phyloP scores from a whole-genome alignment of 2,888 invertebrate species.

The Cerceris ruficornis region DNA sequence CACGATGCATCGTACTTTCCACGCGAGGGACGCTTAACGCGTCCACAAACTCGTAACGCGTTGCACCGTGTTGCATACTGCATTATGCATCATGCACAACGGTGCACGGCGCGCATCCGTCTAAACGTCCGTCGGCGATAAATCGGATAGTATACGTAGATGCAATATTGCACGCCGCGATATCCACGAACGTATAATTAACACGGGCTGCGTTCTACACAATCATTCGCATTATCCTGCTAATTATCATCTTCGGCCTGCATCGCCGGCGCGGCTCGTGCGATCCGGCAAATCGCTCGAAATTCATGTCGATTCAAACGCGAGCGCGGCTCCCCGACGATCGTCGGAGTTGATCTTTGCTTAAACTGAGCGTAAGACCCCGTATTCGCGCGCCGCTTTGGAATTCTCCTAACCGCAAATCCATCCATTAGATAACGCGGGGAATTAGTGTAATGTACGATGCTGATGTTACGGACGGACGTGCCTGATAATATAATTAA shows the following conservation, averaged over 20 bases:
- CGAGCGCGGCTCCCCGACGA: conserved; percentile 20
- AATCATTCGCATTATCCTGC: conserved; percentile 54
- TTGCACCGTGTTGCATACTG: conserved; percentile 26
- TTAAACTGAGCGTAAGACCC: neutral
- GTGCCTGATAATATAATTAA: no score
- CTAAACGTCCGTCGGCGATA: conserved; percentile 57
- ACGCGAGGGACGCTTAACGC: conserved; percentile 21
- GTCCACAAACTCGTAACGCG: conserved; percentile 30
- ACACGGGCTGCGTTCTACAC: conserved; percentile 52
- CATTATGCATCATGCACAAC: conserved; percentile 54
- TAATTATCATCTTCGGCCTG: conserved; percentile 57
- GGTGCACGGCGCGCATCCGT: conserved; percentile 47
- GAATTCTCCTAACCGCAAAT: no score
- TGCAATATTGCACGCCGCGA: conserved; percentile 40
- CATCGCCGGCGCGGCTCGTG: conserved; percentile 32
- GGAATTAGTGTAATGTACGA: no score
- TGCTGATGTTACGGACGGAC: no score
- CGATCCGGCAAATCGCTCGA: conserved; percentile 33
- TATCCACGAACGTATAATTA: conserved; percentile 61
- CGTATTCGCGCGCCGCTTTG: no score
- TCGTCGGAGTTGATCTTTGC: conserved; percentile 11
- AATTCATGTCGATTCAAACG: conserved; percentile 32
- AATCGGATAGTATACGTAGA: conserved; percentile 56
- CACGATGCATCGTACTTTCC: conserved; percentile 31
- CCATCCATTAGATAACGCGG: no score